Conservation (phyloP, 2,113 vertebrate species). For the Heteronetta atricapilla region DNA sequence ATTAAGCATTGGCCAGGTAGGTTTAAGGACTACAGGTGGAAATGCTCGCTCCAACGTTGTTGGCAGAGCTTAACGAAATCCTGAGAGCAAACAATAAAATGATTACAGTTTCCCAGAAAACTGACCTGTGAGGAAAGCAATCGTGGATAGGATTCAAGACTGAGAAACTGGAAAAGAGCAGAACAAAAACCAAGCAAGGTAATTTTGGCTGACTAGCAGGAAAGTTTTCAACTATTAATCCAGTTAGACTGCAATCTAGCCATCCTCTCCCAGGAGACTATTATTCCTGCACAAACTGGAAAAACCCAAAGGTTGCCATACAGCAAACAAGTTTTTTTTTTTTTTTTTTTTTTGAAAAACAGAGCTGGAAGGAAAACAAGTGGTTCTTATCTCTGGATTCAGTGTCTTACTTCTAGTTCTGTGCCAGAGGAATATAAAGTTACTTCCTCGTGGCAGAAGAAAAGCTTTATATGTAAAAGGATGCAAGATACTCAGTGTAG, state of each 20-base stretch:
- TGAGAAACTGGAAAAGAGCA: not conserved
- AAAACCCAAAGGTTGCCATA: not conserved
- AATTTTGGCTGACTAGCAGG: not conserved
- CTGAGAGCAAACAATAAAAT: not conserved
- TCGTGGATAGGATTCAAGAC: not conserved
- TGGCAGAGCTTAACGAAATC: not conserved
- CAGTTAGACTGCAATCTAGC: not conserved
- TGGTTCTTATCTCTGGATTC: not conserved
- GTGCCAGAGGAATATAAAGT: not conserved
- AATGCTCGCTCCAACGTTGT: rapidly evolving
- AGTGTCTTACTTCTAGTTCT: not conserved
- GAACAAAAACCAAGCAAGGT: not conserved
- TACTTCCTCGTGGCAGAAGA: not conserved
- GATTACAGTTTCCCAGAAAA: not conserved
- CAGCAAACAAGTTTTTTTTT: not conserved
- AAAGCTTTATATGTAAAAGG: not conserved
- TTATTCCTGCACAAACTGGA: not conserved
- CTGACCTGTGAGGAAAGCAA: not conserved
- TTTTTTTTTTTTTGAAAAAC: not conserved
- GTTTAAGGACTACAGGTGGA: not conserved
- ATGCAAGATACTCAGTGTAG: not conserved
- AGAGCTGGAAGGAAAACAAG: not conserved
- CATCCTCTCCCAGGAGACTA: not conserved
- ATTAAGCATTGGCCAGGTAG: not conserved
- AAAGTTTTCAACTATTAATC: not conserved